A percentile compares a stretch with the other conserved stretches of the same genome.
Evolutionary conservation across 2,888 invertebrate genomes (phyloP).

Genomic region (Rhimphoctona megacephalus): DNA sequence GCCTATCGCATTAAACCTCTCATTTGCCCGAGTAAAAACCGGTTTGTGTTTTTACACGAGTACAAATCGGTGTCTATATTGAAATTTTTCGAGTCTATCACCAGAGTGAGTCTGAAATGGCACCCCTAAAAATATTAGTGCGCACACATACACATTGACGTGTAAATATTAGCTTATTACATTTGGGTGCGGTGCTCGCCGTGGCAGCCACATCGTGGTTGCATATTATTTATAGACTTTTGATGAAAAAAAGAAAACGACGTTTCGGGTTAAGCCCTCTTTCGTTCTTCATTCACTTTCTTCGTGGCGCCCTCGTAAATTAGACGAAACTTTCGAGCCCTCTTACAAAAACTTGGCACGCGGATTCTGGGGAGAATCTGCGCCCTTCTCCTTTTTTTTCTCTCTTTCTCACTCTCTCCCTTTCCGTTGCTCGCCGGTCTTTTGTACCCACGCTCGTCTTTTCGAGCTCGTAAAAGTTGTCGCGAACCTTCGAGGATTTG

Average conservation of each 20-base stretch:
- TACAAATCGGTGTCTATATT: constrained; percentile 32
- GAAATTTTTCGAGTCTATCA: constrained; percentile 33
- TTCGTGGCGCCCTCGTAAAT: constrained; percentile 70
- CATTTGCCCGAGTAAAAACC: constrained; percentile 26
- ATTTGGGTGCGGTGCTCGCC: background rate
- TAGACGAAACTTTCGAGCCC: constrained; percentile 61
- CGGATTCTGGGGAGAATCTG: constrained; percentile 21
- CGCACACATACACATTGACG: background rate
- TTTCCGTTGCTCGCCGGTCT: background rate
- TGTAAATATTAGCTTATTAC: constrained; percentile 23
- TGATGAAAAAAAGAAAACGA: constrained; percentile 54
- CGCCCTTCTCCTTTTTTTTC: constrained; percentile 12
- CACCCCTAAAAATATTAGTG: background rate
- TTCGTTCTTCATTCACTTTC: constrained; percentile 53
- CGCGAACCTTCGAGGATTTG: constrained; percentile 16
- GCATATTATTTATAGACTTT: constrained; percentile 62
- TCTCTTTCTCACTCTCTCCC: background rate
- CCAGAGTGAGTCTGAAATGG: background rate
- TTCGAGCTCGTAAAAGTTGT: constrained; percentile 28
- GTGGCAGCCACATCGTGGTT: constrained; percentile 34
- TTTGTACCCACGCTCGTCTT: constrained; percentile 12
- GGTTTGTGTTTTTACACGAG: constrained; percentile 31
- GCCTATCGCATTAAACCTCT: constrained; percentile 28
- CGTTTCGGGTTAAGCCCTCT: constrained; percentile 33
- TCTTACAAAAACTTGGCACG: constrained; percentile 24